A percentile compares a stretch with the other conserved stretches of the same genome.
Evolutionary conservation across 2,888 invertebrate species (phyloP).

Genomic region (Parapristionchus giblindavisi): DNA sequence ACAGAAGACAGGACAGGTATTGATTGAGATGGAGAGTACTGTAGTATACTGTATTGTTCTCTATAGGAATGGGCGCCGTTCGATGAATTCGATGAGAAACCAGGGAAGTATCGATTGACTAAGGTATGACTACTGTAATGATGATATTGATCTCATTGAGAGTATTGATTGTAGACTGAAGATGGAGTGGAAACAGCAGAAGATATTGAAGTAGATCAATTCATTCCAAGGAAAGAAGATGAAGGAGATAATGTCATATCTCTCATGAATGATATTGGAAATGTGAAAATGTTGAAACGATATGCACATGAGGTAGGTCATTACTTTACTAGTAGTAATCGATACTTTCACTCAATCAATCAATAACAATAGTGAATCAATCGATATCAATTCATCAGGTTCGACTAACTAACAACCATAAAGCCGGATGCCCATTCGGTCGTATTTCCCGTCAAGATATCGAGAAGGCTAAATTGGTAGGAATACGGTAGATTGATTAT

Average conservation of each 20-base stretch:
- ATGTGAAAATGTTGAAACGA: constrained; percentile 52
- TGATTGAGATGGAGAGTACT: neutral
- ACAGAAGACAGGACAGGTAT: constrained; percentile 73
- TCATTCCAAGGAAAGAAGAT: constrained; percentile 37
- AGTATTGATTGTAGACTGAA: constrained; percentile 20
- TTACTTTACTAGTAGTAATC: neutral
- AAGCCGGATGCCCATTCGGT: constrained; percentile 45
- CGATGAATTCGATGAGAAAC: constrained; percentile 61
- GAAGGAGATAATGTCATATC: constrained; percentile 17
- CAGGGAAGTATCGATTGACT: constrained; percentile 73
- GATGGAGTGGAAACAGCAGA: constrained; percentile 1
- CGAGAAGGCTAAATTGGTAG: constrained; percentile 41
- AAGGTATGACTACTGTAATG: constrained; percentile 51
- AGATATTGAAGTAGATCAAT: constrained; percentile 20
- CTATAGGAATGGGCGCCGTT: constrained; percentile 51
- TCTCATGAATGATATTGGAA: constrained; percentile 70
- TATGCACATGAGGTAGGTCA: constrained; percentile 36
- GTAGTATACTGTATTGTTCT: neutral
- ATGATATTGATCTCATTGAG: neutral
- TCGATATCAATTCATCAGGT: too few species aligned
- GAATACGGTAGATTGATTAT: neutral
- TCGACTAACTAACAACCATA: neutral
- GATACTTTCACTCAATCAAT: too few species aligned
- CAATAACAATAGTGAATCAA: too few species aligned
- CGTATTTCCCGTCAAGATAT: constrained; percentile 48